phyloP scores from a whole-genome alignment of 2,888 invertebrate species.

The Synergus laeviventris region DNA sequence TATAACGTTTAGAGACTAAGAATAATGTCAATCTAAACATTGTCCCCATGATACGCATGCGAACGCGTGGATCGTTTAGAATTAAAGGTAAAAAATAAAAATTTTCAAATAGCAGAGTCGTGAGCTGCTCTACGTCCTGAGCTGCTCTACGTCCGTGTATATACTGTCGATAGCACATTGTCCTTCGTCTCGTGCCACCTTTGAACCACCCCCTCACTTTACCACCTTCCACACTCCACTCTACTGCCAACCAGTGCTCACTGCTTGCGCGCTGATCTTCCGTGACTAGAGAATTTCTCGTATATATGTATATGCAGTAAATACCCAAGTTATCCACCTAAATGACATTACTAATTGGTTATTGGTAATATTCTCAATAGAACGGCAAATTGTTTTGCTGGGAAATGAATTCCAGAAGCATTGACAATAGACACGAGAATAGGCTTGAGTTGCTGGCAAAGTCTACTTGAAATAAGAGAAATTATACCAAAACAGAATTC shows the following conservation, averaged over 20 bases:
- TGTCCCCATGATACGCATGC: not conserved
- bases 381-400: slow-evolving; percentile 9
- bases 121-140: slow-evolving; percentile 21
- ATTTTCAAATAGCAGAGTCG: slow-evolving; percentile 13
- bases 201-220: slow-evolving; percentile 25
- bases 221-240: not conserved
- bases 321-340: not conserved
- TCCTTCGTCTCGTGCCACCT: slow-evolving; percentile 21
- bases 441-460: slow-evolving; percentile 5
- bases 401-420: not conserved
- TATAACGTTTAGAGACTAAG: not conserved
- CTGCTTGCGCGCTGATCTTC: slow-evolving; percentile 7
- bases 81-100: not conserved
- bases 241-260: slow-evolving; percentile 29
- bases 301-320: not conserved
- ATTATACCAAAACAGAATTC: not conserved
- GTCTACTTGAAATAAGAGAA: not conserved
- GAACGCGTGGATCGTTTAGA: not conserved
- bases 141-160: slow-evolving; percentile 34
- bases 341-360: not conserved
- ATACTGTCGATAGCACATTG: slow-evolving; percentile 37
- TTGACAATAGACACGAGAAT: not conserved
- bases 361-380: not conserved
- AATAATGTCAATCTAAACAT: not conserved
- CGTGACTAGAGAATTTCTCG: slow-evolving; percentile 14